Percentiles rank a stretch among this genome's conserved stretches.
phyloP scores from a whole-genome alignment of 2,888 invertebrate species.

The Galerucella calmariensis region DNA sequence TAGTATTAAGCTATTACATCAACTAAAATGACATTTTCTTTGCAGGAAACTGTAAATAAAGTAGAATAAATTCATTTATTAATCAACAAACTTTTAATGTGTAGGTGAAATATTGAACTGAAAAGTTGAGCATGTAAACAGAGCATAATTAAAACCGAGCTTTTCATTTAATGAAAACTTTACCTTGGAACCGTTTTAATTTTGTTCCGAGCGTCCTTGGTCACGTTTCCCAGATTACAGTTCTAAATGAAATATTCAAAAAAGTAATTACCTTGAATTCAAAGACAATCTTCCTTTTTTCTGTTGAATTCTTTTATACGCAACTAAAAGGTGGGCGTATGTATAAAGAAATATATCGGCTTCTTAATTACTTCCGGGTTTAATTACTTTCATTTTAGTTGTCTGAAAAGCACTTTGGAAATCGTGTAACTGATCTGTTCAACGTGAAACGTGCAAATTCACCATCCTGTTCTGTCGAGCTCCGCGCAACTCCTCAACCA shows the following conservation, averaged over 20 bases:
- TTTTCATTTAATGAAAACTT: not conserved
- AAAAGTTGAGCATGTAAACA: not conserved
- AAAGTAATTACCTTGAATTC: constrained; percentile 20
- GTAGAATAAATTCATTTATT: too few species aligned
- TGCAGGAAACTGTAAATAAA: too few species aligned
- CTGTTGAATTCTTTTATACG: not conserved
- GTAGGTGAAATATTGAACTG: not conserved
- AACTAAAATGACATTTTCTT: too few species aligned
- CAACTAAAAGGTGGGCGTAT: not conserved
- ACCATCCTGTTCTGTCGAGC: too few species aligned
- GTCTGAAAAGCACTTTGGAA: not conserved
- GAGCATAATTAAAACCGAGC: not conserved
- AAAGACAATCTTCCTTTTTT: constrained; percentile 9
- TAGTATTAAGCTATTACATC: too few species aligned
- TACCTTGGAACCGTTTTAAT: not conserved
- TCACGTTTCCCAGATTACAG: constrained; percentile 5
- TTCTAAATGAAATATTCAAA: constrained; percentile 18
- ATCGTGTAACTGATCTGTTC: not conserved
- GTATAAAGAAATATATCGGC: not conserved
- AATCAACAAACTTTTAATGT: not conserved
- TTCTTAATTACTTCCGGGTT: constrained; percentile 20
- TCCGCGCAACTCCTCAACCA: too few species aligned
- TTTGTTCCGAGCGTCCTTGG: not conserved
- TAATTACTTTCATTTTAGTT: not conserved
- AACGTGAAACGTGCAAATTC: too few species aligned